Base-by-base conservation (phyloP, 2,888 invertebrate genomes). In the Nineta flava region DNA sequence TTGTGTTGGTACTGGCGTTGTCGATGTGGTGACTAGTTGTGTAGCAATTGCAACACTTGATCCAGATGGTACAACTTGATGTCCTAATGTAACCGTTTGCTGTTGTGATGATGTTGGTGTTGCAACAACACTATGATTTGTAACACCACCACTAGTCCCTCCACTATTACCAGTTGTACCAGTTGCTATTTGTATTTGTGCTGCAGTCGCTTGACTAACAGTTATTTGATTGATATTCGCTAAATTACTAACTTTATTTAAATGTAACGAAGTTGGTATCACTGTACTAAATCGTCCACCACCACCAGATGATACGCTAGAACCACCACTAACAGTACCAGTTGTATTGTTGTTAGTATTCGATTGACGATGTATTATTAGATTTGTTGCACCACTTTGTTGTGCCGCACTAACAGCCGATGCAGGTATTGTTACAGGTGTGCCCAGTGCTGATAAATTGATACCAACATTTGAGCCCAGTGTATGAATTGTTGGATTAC, bases 311-410 rank as follows among this genome's bases (percentile, higher is more conserved):
- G 32, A 32, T 5, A 15, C 21, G 10, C 15, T 10, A 6, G 47
- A n/a, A 34, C 32, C n/a, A 15, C n/a, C 38, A 38, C 38, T 15
- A 9, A 34, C 46, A 2, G n/a, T 17, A 35, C 16, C 35, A 34
- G 34, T 17, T 16, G 47, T 47, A 19, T 10, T 35, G 5, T 34
- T 19, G 10, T 47, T 19, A 2, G 47, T 10, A 34, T 47, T 15
- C 6, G 48, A n/a, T 48, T 48, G 26, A n/a, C 26, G 48, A 31
- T 41, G 48, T 26, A 48, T 15, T 13, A 47, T 47, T n/a, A 47
- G 35, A 47, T 47, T 47, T 1, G 47, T 47, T 17, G 47, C 47
- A 16, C 32, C 47, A 17, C 17, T 17, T 35, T 47, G 47, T 15
- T 16, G 35, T 35, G 15, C 17, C 6, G 15, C 19, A 13, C 17